Evolutionary conservation across 2,888 invertebrate species (phyloP), one percentile per base, ranked within the genome.

Genomic region (Agrotis puta): DNA sequence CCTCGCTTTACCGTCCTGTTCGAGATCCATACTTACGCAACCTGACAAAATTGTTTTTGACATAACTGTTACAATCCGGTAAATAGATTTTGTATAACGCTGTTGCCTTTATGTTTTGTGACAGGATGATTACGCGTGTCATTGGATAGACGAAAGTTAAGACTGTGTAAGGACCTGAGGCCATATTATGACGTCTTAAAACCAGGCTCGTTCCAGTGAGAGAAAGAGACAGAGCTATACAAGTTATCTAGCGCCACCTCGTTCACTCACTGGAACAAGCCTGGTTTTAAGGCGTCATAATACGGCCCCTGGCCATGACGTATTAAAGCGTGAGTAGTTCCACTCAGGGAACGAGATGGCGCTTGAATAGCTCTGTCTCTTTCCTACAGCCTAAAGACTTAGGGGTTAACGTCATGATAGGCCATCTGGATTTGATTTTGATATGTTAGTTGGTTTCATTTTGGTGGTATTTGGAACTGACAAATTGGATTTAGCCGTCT

Each of bases 1-100:
- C 93, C 94, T 92, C 89, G 89, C 82, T 82, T 70, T 88, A 90
- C 90, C 89, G 89, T 90, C 89, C 89, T 87, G 86, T 82, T 74
- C 80, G 74, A 74, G 63, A 83, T 83, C 86, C 87, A 86, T 83
- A 83, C 83, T 82, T 84, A 88, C 88, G 87, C 88, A 88, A 85
- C 90, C 85, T 85, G 83, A 86, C 85, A 81, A 85, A 88, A 89
- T 88, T 89, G 89, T 90, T 88, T 88, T 87, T 79, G 81, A 84
- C 81, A 76, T 75, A 67, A 64, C 74, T 65, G 72, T 75, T 79
- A 81, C 76, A 82, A 84, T 79, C 57, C 71, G 58, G 80, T 74
- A 74, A 85, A 84, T 83, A 84, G 85, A 85, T 81, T 83, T 76
- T 73, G 73, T 82, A 54, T 64, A 78, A 62, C 73, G 63, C 65